Evolutionary conservation across 2,888 invertebrate species (phyloP), one percentile per base, ranked within the genome.

Genomic region (Drosophila niveifrons): DNA sequence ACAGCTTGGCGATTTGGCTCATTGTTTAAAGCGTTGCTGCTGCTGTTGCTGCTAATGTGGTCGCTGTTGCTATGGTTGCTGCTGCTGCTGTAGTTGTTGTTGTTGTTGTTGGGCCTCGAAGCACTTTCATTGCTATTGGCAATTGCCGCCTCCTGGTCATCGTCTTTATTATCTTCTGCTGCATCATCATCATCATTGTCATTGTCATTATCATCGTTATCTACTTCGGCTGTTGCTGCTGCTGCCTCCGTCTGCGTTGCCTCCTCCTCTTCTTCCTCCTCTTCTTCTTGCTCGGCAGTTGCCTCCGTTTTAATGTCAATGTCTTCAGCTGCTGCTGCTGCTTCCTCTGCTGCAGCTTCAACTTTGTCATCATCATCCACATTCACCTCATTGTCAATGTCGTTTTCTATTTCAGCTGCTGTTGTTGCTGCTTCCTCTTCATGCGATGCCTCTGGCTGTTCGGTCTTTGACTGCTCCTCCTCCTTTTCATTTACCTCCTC

Each of bases 341-440:
- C 41, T 17, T 9, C 52, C 48, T 18, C 31, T n/a, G n/a, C 53
- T 28, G 41, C 41, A 28, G 10, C 48, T 18, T 69, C 70, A 10
- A 56, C 66, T 44, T 72, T 59, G 3, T 75, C 78, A 1, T 80
- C 78, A 46, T 75, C 78, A 70, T 82, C 82, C 51, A 71, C 70
- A 73, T 76, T 78, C 75, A 83, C 74, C 59, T 84, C 84, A 66
- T 86, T 84, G 67, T 86, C 80, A 65, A 75, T 72, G 52, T 78
- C 81, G 61, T 82, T 72, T 74, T 55, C 82, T 47, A 73, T 62
- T 79, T 43, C 71, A 47, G 58, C 52, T 44, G 56, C 65, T 47
- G 59, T 23, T 18, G 56, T 53, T 56, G 74, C 34, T 50, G 61
- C 15, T 52, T 55, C 62, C 41, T 41, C 66, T 29, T 58, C 44